Conservation (phyloP, 1,140 invertebrate species). For the Drosophila ananassae region DNA sequence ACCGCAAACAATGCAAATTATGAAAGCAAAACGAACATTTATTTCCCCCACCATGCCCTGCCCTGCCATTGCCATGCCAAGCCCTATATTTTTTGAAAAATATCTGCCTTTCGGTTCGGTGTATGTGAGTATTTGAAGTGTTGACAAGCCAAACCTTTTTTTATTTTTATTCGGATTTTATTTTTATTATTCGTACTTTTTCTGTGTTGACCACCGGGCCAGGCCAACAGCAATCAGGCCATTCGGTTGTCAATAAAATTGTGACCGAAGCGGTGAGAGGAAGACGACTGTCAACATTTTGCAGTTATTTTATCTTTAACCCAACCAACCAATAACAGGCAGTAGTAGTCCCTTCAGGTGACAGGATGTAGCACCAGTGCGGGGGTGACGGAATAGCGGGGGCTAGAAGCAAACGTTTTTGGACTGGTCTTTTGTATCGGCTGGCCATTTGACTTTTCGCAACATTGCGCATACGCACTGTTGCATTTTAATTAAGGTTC, state of each 20-base stretch:
- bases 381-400: background rate
- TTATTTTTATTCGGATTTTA: conserved; percentile 21
- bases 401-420: conserved; percentile 25
- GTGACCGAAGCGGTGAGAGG: conserved; percentile 11
- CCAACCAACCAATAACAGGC: conserved; percentile 2
- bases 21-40: conserved; percentile 68
- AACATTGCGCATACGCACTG: conserved; percentile 73
- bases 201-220: conserved; percentile 17
- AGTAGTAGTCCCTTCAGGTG: conserved; percentile 18
- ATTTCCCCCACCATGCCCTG: conserved; percentile 17
- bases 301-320: conserved; percentile 74
- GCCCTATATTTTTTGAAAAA: background rate
- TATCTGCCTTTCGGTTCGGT: conserved; percentile 11
- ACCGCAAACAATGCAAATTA: conserved; percentile 76
- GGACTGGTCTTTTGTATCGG: conserved; percentile 40
- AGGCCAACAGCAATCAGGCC: conserved; percentile 72
- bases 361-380: background rate
- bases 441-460: conserved; percentile 72
- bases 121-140: conserved; percentile 49
- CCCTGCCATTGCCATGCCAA: too few relatives aligned
- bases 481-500: conserved; percentile 77
- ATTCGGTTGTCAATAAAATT: conserved; percentile 77
- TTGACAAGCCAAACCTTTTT: conserved; percentile 46
- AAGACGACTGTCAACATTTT: conserved; percentile 67
- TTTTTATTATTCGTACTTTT: background rate